Evolutionary conservation across 1,140 invertebrate genomes (phyloP).

Genomic region (Druon quercuslanigerum): DNA sequence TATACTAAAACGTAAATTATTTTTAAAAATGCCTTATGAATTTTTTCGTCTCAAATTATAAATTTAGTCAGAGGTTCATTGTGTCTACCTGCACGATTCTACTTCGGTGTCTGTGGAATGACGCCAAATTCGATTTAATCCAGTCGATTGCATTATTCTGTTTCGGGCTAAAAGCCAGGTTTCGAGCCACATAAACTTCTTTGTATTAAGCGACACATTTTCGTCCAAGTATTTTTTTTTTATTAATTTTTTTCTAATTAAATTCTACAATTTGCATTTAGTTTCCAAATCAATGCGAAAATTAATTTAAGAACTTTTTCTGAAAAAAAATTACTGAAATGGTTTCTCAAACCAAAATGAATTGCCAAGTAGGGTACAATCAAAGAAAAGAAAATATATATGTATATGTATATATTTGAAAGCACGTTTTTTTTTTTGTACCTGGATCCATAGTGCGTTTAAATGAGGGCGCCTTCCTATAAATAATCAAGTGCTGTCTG

Average conservation of each 20-base stretch:
- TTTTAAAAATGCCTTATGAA: too few relatives aligned
- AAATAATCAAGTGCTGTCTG: conserved; percentile 25
- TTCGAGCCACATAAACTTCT: not conserved
- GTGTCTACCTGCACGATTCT: not conserved
- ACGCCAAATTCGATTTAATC: conserved; percentile 42
- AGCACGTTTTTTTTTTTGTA: not conserved
- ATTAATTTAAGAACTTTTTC: too few relatives aligned
- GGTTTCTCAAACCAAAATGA: too few relatives aligned
- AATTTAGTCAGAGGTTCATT: not conserved
- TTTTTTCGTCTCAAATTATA: not conserved
- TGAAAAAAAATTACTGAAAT: too few relatives aligned
- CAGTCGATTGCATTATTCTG: conserved; percentile 40
- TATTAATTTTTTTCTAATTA: not conserved
- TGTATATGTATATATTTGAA: not conserved
- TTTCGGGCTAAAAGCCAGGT: conserved; percentile 37
- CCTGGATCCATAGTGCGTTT: not conserved
- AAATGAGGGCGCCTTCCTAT: not conserved
- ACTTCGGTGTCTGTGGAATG: conserved; percentile 33
- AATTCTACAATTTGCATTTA: not conserved
- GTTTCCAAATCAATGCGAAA: too few relatives aligned
- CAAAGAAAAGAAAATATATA: too few relatives aligned
- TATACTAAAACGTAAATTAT: too few relatives aligned
- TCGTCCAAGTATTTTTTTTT: not conserved
- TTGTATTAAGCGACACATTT: not conserved
- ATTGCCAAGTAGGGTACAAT: too few relatives aligned